A percentile compares a stretch with the other conserved stretches of the same genome.
phyloP scores from a whole-genome alignment of 1,140 invertebrate species.

The Pseudomyrmex concolor region DNA sequence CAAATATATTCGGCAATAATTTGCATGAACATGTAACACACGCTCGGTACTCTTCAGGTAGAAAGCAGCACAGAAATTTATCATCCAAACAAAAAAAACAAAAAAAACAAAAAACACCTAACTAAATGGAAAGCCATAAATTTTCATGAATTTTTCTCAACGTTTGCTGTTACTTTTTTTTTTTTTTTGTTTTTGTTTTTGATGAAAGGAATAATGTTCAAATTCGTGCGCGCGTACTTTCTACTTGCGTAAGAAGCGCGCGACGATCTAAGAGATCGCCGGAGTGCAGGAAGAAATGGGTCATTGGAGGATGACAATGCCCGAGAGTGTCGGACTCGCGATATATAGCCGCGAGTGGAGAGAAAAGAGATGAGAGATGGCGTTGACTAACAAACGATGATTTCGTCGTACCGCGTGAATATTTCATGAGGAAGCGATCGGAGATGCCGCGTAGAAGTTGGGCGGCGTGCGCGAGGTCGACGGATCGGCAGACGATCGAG shows the following conservation, averaged over 20 bases:
- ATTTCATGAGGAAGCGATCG: constrained; percentile 78
- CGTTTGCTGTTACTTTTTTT: no score
- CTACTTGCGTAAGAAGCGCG: no score
- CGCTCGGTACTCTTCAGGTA: no score
- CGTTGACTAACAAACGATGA: constrained; percentile 80
- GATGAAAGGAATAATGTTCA: no score
- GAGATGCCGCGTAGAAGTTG: constrained; percentile 21
- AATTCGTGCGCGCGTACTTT: no score
- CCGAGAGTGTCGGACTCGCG: not conserved
- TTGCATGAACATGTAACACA: constrained; percentile 8
- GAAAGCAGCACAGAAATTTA: not conserved
- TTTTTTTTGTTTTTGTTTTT: no score
- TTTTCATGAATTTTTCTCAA: no score
- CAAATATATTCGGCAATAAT: constrained; percentile 36
- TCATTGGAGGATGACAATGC: constrained; percentile 48
- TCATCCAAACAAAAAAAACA: not conserved
- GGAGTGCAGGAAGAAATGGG: constrained; percentile 53
- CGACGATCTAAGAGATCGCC: not conserved
- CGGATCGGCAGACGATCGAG: constrained; percentile 52
- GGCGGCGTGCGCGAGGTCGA: constrained; percentile 12
- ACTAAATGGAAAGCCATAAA: not conserved
- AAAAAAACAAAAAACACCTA: not conserved
- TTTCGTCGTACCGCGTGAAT: constrained; percentile 78
- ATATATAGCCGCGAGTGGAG: not conserved
- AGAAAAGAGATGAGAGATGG: constrained; percentile 48